phyloP scores from a whole-genome alignment of 2,888 invertebrate species.

The Cryptosula pallasiana region DNA sequence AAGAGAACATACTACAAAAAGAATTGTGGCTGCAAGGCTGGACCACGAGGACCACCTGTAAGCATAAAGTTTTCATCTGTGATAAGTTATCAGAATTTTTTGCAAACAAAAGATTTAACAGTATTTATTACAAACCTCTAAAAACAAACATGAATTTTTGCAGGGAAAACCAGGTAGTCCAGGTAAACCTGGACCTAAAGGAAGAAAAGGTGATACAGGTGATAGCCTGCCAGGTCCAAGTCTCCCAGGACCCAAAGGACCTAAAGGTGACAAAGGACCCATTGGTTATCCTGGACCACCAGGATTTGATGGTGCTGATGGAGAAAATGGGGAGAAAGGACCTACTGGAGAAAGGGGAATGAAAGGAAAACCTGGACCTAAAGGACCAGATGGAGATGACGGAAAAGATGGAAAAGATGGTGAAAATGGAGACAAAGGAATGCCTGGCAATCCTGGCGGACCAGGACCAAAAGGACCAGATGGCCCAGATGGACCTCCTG shows the following conservation, averaged over 20 bases:
- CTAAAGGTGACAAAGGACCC: neutral
- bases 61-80: no score
- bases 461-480: constrained; percentile 4
- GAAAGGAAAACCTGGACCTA: constrained; percentile 24
- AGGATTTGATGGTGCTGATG: constrained; percentile 25
- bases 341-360: constrained; percentile 23
- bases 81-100: neutral
- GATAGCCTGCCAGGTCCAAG: neutral
- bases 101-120: neutral
- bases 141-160: no score
- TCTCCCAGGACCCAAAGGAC: constrained; percentile 27
- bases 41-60: neutral
- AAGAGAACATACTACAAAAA: neutral
- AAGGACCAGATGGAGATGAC: neutral
- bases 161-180: neutral
- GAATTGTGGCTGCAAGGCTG: neutral
- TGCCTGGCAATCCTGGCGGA: neutral
- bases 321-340: constrained; percentile 24
- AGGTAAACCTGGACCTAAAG: neutral
- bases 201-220: neutral
- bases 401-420: constrained; percentile 13
- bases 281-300: constrained; percentile 2
- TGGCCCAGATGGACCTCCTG: constrained; percentile 7
- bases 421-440: constrained; percentile 2
- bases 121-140: no score